Evolutionary conservation across 2,113 vertebrate species (phyloP).

Genomic region (Microcebus griseorufus): DNA sequence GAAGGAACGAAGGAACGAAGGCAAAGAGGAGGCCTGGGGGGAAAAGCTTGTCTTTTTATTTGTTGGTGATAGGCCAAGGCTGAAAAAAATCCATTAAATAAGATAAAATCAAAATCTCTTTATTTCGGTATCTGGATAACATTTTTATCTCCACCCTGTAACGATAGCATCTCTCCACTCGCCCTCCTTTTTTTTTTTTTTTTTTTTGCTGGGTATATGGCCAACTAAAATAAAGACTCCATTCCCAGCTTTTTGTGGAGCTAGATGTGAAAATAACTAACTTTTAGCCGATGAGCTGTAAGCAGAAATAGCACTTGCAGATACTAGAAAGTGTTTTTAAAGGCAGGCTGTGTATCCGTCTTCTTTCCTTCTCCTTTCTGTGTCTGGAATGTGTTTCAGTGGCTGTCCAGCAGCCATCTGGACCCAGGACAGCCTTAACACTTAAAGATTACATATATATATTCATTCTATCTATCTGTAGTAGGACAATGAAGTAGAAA

Average conservation of each 20-base stretch:
- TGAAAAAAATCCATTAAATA: not conserved
- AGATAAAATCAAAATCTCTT: conserved; percentile 4
- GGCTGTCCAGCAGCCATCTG: not conserved
- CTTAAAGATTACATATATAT: not conserved
- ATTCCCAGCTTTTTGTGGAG: not conserved
- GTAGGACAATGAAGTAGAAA: not conserved
- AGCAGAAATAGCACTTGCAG: not conserved
- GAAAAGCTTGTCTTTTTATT: not conserved
- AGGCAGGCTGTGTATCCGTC: not conserved
- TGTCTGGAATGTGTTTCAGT: not conserved
- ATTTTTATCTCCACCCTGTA: not conserved
- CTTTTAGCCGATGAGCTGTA: not conserved
- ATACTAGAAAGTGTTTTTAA: not conserved
- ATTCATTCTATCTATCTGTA: too few species aligned
- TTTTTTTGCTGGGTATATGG: not conserved
- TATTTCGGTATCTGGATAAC: not conserved
- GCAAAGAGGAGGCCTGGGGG: not conserved
- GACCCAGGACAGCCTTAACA: not conserved
- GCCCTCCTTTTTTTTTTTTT: not conserved
- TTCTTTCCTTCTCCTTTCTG: not conserved
- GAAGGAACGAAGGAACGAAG: not conserved
- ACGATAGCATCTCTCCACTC: not conserved
- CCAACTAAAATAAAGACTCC: conserved; percentile 30
- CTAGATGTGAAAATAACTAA: conserved; percentile 11
- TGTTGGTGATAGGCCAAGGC: not conserved